Evolutionary conservation across 1,140 invertebrate species (phyloP).

Genomic region (Ladona fulva): DNA sequence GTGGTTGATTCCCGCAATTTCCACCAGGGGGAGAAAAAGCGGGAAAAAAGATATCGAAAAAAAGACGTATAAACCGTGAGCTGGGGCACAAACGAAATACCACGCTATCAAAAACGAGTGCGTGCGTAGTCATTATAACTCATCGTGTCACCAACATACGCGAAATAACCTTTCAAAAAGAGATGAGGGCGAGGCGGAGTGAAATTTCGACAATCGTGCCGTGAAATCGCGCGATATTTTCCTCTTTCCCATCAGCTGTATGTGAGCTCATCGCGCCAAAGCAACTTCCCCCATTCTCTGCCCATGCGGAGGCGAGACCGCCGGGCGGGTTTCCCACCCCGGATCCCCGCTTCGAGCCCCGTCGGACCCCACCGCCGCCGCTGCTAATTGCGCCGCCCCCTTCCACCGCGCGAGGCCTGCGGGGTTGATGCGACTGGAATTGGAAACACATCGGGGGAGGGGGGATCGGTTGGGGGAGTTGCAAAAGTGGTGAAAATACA

Average conservation of each 20-base stretch:
- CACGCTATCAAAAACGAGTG: background rate
- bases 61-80: no score
- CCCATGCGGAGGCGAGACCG: no score
- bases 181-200: background rate
- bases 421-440: background rate
- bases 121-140: conserved; percentile 2
- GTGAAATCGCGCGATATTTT: background rate
- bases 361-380: background rate
- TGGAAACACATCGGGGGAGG: background rate
- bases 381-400: background rate
- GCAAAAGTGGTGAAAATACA: background rate
- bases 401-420: background rate
- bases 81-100: background rate
- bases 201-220: background rate
- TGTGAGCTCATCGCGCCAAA: no score
- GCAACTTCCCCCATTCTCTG: no score
- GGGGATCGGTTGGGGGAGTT: background rate
- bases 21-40: background rate
- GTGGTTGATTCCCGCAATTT: background rate
- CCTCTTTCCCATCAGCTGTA: background rate
- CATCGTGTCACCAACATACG: conserved; percentile 7
- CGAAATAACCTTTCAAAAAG: conserved; percentile 6
- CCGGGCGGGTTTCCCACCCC: background rate
- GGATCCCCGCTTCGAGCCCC: background rate
- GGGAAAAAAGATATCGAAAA: background rate